Evolutionary conservation across 2,797 vertebrate species (phyloP).

Genomic region (Apodemus agrarius): DNA sequence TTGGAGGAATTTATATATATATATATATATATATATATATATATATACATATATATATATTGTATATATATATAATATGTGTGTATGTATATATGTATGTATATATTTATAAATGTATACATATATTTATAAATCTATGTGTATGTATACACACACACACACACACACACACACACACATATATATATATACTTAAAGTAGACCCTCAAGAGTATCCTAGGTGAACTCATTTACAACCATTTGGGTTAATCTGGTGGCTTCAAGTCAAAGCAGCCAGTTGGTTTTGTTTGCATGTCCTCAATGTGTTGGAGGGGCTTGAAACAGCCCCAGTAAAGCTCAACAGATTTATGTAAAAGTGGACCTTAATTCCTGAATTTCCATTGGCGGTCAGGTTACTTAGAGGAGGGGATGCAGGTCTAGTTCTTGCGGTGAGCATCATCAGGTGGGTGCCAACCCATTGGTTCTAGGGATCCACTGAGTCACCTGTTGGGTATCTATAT

Average conservation of each 20-base stretch:
- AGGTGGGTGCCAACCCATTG: no score
- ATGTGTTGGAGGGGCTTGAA: background rate
- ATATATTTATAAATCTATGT: no score
- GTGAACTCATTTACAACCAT: background rate
- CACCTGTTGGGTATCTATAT: background rate
- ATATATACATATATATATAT: no score
- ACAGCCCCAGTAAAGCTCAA: background rate
- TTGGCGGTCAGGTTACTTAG: accelerated
- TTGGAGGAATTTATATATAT: no score
- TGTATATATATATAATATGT: no score
- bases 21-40: no score
- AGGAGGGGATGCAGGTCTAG: accelerated
- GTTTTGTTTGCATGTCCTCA: background rate
- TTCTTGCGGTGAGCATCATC: background rate
- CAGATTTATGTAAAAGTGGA: background rate
- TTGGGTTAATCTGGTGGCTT: background rate
- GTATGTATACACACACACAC: no score
- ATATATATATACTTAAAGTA: no score
- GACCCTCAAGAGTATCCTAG: accelerated
- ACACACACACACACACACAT: no score
- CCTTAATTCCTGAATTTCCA: background rate
- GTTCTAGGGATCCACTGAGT: background rate
- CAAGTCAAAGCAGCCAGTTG: background rate
- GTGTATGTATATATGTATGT: no score
- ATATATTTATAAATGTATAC: no score